Conservation (phyloP, 2,113 vertebrate genomes). For the Electrona antarctica region DNA sequence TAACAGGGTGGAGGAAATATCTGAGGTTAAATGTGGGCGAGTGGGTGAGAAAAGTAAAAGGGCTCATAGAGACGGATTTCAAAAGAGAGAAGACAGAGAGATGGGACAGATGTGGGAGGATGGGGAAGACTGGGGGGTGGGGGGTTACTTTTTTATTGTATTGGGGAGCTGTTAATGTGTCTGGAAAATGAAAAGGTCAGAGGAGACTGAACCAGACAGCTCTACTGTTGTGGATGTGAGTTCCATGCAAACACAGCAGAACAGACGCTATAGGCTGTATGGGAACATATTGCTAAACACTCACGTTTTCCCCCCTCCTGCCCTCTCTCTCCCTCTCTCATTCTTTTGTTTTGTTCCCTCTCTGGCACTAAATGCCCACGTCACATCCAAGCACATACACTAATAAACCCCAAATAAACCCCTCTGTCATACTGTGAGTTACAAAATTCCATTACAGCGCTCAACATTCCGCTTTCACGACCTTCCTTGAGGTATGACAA, state of each 20-base stretch:
- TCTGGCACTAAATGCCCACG: neutral
- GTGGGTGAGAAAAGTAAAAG: constrained; percentile 35
- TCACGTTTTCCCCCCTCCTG: neutral
- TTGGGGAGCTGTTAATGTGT: constrained; percentile 62
- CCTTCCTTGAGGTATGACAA: too few relatives aligned
- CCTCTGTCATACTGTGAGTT: too few relatives aligned
- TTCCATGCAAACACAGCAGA: constrained; percentile 62
- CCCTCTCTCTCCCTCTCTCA: neutral
- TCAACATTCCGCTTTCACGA: too few relatives aligned
- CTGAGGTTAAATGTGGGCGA: constrained; percentile 39
- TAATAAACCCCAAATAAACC: neutral
- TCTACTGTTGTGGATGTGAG: constrained; percentile 66
- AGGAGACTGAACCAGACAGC: constrained; percentile 56
- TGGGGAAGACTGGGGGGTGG: constrained; percentile 21
- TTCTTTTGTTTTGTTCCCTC: constrained; percentile 28
- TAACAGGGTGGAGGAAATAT: constrained; percentile 15
- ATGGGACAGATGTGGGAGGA: constrained; percentile 7
- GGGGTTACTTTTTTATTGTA: constrained; percentile 53
- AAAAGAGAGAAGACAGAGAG: neutral
- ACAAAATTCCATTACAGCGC: too few relatives aligned
- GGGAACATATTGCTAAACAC: constrained; percentile 45
- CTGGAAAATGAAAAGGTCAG: constrained; percentile 71
- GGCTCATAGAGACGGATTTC: neutral
- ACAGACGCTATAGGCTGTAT: constrained; percentile 31
- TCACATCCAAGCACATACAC: constrained; percentile 13